Percentiles rank a stretch among this genome's conserved stretches.
Evolutionary conservation across 2,888 invertebrate genomes (phyloP).

Genomic region (Colletes collaris): DNA sequence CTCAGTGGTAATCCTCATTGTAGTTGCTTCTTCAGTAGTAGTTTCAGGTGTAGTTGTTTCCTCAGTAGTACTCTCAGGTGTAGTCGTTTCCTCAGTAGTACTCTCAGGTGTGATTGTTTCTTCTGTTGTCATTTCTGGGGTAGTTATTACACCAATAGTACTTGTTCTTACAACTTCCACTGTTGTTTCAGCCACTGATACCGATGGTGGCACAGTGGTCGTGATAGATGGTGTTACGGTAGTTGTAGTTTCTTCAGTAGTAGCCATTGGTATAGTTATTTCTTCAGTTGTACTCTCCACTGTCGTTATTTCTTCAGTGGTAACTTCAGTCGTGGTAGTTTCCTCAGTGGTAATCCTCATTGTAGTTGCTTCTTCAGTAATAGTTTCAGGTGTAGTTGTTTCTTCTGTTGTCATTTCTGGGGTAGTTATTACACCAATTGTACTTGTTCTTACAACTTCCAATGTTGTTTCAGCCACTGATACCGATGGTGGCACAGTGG

Average conservation of each 20-base stretch:
- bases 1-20: neutral
- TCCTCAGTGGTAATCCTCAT: neutral
- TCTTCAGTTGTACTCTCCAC: neutral
- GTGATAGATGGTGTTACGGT: neutral
- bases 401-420: too few relatives aligned
- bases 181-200: neutral
- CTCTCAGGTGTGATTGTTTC: neutral
- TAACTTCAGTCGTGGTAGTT: too few relatives aligned
- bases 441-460: too few relatives aligned
- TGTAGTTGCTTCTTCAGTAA: neutral
- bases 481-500: too few relatives aligned
- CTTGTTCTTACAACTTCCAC: too few relatives aligned
- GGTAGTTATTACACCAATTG: too few relatives aligned
- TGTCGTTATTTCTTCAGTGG: neutral
- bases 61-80: too few relatives aligned
- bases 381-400: neutral
- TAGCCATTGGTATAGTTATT: slow-evolving; percentile 2
- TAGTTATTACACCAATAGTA: neutral
- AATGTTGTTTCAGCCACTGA: too few relatives aligned
- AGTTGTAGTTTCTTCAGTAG: slow-evolving; percentile 1
- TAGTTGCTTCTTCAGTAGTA: neutral
- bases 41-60: neutral
- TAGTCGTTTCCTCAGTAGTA: too few relatives aligned
- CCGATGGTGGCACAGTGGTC: too few relatives aligned
- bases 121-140: slow-evolving; percentile 2